Evolutionary conservation across 1,140 invertebrate species (phyloP).

Genomic region (Trinorchestia longiramus): DNA sequence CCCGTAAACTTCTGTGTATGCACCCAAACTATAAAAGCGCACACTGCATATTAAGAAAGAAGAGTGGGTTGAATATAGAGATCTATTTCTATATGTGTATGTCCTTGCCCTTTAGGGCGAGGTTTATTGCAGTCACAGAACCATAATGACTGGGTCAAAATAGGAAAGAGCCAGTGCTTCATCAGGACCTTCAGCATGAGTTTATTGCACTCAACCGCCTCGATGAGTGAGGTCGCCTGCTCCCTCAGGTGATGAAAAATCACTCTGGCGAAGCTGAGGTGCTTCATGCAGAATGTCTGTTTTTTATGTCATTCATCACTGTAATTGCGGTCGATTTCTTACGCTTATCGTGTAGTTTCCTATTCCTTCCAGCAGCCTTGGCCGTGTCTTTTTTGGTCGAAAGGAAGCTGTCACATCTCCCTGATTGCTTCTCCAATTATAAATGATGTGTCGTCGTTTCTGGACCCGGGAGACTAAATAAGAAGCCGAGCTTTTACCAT

Average conservation of each 20-base stretch:
- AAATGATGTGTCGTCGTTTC: not conserved
- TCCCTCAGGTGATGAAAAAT: too few species aligned
- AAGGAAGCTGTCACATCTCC: not conserved
- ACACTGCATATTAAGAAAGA: not conserved
- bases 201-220: not conserved
- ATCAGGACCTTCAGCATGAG: not conserved
- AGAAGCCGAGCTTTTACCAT: not conserved
- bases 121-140: not conserved
- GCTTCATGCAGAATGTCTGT: not conserved
- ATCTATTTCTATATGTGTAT: not conserved
- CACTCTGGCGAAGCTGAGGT: not conserved
- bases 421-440: constrained; percentile 13
- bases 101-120: not conserved
- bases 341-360: constrained; percentile 21
- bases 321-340: constrained; percentile 34
- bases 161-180: not conserved
- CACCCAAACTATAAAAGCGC: not conserved
- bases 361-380: not conserved
- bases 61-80: not conserved
- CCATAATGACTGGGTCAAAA: not conserved
- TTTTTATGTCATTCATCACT: constrained; percentile 21
- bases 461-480: not conserved
- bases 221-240: not conserved
- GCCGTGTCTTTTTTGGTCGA: constrained; percentile 2
- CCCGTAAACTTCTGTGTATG: not conserved